Evolutionary conservation across 2,797 vertebrate species (phyloP), one percentile per base, ranked within the genome.

Genomic region (Cryptoblepharus egeriae): DNA sequence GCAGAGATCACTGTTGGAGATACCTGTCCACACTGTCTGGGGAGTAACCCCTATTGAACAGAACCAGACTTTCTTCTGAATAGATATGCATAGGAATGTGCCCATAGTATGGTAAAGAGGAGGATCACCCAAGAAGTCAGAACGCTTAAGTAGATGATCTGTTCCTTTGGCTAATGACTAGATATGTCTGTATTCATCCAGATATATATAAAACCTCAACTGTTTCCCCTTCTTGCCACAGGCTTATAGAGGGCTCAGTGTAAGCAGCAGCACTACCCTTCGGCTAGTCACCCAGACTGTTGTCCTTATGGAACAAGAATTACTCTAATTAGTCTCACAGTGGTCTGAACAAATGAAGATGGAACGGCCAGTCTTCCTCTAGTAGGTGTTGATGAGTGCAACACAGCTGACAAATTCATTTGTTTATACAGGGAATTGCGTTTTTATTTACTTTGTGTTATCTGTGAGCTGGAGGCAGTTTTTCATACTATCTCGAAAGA

Each of bases 281-380:
- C 20, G 13, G 45, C 30, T 52, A 52, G 10, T 37, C 79, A 65
- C 30, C 49, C 69, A 73, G 3, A 55, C 35, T 35, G 39, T 80
- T 12, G 55, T 35, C 37, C 57, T 77, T 63, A 35, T 57, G 35
- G 52, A 61, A 60, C 28, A 35, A 42, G 28, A 52, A 30, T 52
- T 74, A 28, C 28, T 69, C 69, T 77, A 74, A 81, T 30, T 60
- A 58, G 55, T 57, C 28, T 22, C 28, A 72, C 52, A 52, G 42
- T 30, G 70, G 42, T 63, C 67, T 70, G 57, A 75, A 80, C 37
- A 73, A 80, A 72, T 58, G 55, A 74, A 79, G 16, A 67, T 32
- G 26, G 49, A 75, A 74, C 58, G 77, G 73, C n/a, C 45, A 42
- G 10, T 65, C 22, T 45, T 37, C 28, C 35, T 8, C 26, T 67